phyloP scores from a whole-genome alignment of 2,113 vertebrate species.

The Aegypius monachus region DNA sequence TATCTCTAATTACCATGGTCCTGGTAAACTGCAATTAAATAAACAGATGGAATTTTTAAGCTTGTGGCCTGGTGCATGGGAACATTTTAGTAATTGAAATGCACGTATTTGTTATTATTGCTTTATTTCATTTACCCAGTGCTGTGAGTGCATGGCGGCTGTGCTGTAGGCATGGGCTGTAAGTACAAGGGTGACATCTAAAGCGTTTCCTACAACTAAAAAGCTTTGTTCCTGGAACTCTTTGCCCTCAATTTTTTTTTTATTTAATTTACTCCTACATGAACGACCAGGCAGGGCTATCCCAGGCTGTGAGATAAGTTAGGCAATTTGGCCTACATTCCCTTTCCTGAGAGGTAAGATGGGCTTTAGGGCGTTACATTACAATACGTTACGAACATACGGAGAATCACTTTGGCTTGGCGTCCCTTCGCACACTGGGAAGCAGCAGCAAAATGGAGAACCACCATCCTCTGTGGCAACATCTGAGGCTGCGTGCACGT shows the following conservation, averaged over 20 bases:
- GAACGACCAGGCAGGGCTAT: neutral
- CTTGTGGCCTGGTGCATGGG: slow-evolving; percentile 5
- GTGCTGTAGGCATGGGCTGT: neutral
- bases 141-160: neutral
- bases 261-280: neutral
- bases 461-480: neutral
- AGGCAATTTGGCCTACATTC: neutral
- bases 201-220: neutral
- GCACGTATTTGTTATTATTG: neutral
- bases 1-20: slow-evolving; percentile 65
- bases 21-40: slow-evolving; percentile 60
- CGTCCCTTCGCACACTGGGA: neutral
- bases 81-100: slow-evolving; percentile 10
- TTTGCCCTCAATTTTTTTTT: neutral
- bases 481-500: neutral
- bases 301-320: neutral
- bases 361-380: neutral
- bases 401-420: neutral
- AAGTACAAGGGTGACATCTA: neutral
- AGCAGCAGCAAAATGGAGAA: neutral
- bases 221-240: neutral
- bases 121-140: neutral
- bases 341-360: neutral
- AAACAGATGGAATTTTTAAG: slow-evolving; percentile 50
- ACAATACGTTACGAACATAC: neutral